A percentile compares a stretch with the other conserved stretches of the same genome.
phyloP scores from a whole-genome alignment of 2,888 invertebrate genomes.

The Conops quadrifasciatus region DNA sequence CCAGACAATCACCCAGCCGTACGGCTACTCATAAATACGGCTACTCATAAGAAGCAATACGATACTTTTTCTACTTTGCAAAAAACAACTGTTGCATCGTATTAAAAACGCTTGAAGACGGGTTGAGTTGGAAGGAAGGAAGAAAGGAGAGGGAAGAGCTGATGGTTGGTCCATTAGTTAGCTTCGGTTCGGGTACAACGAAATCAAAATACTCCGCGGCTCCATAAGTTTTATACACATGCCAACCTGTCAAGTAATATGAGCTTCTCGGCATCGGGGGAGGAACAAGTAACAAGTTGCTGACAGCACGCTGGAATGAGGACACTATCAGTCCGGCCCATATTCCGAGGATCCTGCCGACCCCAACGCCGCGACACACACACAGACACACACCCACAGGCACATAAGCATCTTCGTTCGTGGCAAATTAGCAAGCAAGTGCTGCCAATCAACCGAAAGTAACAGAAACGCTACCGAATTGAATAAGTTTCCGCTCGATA shows the following conservation, averaged over 20 bases:
- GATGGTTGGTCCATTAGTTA: neutral
- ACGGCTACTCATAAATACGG: neutral
- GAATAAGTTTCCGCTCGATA: slow-evolving; percentile 41
- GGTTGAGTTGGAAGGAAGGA: neutral
- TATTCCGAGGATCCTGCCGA: neutral
- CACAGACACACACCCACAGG: neutral
- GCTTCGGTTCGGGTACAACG: neutral
- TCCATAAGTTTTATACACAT: neutral
- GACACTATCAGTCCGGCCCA: neutral
- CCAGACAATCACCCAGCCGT: neutral
- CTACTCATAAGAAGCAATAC: slow-evolving; percentile 6
- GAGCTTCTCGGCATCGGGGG: slow-evolving; percentile 18
- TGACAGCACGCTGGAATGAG: slow-evolving; percentile 5
- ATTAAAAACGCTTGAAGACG: neutral
- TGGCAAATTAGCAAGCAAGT: neutral
- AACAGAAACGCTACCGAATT: slow-evolving; percentile 42
- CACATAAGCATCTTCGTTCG: neutral
- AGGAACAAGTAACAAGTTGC: slow-evolving; percentile 6
- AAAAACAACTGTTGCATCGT: slow-evolving; percentile 24
- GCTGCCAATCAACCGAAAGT: slow-evolving; percentile 36
- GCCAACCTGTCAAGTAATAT: slow-evolving; percentile 9
- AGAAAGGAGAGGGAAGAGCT: neutral
- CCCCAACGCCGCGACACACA: neutral
- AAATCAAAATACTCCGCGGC: no score
- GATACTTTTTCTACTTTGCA: slow-evolving; percentile 24